These are phyloP conservation scores for Achlya flavicornis DNA, from an alignment of 2,888 invertebrate species.

Conservation along the genomic window DNA sequence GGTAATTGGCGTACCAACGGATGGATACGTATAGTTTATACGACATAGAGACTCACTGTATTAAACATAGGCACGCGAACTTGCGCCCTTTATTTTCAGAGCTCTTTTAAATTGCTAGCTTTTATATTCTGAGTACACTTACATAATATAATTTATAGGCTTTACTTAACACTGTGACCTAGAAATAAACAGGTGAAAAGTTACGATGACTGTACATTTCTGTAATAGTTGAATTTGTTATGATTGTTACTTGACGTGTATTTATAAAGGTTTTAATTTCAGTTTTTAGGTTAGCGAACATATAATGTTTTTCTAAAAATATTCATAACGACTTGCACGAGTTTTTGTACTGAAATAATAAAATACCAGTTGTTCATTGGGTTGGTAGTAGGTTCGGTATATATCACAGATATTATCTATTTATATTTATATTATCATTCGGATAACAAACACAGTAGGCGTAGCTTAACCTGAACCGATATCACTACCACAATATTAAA, in stretches of 20 bases:
- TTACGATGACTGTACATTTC: background rate
- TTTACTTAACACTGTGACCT: background rate
- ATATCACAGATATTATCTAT: too few species aligned
- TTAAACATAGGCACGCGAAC: conserved; percentile 64
- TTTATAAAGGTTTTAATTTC: background rate
- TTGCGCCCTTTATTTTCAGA: conserved; percentile 27
- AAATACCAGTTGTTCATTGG: too few species aligned
- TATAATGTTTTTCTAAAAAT: too few species aligned
- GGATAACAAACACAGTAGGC: too few species aligned
- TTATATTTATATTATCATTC: too few species aligned
- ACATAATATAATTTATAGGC: background rate
- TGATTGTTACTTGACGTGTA: background rate
- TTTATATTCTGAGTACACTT: background rate
- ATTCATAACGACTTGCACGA: too few species aligned
- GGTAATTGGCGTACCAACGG: conserved; percentile 74
- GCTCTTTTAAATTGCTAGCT: conserved; percentile 16
- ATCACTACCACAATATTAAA: too few species aligned
- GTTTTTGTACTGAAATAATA: too few species aligned
- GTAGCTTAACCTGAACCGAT: too few species aligned
- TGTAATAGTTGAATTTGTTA: background rate
- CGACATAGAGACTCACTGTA: conserved; percentile 55
- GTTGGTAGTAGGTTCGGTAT: too few species aligned
- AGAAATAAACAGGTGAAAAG: background rate
- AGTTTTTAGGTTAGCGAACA: background rate
- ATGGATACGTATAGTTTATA: conserved; percentile 61